These are phyloP conservation scores for Erythrolamprus reginae DNA, from an alignment of 2,113 vertebrate species.

Conservation along the genomic window DNA sequence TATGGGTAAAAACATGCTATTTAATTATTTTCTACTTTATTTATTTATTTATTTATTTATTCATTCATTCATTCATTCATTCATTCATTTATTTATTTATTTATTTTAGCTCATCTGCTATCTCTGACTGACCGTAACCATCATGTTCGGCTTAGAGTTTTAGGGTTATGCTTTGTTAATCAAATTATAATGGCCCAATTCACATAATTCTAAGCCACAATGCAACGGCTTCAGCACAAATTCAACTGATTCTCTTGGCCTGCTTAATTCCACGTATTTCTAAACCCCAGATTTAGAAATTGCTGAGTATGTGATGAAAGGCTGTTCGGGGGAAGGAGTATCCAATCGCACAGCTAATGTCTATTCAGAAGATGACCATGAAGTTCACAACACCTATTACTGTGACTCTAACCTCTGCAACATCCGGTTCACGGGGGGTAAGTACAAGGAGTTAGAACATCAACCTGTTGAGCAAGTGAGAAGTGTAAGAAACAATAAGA, in stretches of 20 bases:
- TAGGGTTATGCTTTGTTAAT: not conserved
- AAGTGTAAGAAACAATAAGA: not conserved
- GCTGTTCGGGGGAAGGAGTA: not conserved
- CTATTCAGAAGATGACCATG: constrained; percentile 8
- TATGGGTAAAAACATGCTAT: too few species aligned
- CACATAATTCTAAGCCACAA: not conserved
- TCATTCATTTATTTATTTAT: too few species aligned
- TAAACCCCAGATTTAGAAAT: constrained; percentile 4
- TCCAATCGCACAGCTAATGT: constrained; percentile 12
- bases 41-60: too few species aligned
- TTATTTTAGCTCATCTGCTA: not conserved
- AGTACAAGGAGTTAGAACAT: not conserved
- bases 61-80: too few species aligned
- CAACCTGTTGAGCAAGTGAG: not conserved
- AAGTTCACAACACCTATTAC: not conserved
- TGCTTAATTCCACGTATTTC: not conserved
- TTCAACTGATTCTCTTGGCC: not conserved
- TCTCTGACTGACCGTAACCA: not conserved
- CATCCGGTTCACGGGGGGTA: constrained; percentile 2
- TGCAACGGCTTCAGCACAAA: not conserved
- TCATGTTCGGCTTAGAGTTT: not conserved
- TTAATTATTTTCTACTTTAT: too few species aligned
- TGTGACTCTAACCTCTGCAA: constrained; percentile 16
- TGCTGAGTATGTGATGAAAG: constrained; percentile 12
- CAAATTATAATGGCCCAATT: not conserved